Evolutionary conservation across 2,797 vertebrate genomes (phyloP).

Genomic region (Takifugu ocellatus): DNA sequence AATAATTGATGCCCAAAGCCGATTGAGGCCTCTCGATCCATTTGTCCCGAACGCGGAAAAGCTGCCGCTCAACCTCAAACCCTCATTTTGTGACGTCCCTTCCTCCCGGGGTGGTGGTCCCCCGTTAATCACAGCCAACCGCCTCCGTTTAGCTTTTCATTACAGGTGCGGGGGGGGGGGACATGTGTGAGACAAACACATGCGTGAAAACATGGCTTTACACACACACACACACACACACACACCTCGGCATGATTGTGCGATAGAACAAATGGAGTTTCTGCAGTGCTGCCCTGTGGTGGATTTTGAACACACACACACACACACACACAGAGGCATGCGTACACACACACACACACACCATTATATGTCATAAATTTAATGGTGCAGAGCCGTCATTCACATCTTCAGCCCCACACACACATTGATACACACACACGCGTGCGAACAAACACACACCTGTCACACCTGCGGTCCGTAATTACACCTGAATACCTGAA

Average conservation of each 20-base stretch:
- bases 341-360: neutral
- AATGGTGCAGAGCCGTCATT: neutral
- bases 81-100: conserved; percentile 50
- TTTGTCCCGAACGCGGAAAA: conserved; percentile 64
- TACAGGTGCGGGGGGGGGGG: conserved; percentile 44
- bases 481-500: conserved; percentile 42
- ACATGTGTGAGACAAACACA: neutral
- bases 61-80: conserved; percentile 60
- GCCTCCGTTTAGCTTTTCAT: conserved; percentile 60
- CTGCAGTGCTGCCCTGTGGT: conserved; percentile 5
- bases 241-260: conserved; percentile 18
- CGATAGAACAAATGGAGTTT: conserved; percentile 13
- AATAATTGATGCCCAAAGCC: conserved; percentile 63
- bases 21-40: conserved; percentile 60
- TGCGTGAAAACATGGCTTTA: conserved; percentile 16
- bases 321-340: neutral
- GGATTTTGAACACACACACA: conserved; percentile 12
- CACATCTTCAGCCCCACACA: conserved; percentile 1
- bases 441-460: conserved; percentile 18
- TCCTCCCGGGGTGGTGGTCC: conserved; percentile 44
- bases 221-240: conserved; percentile 7
- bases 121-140: conserved; percentile 62
- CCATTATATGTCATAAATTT: neutral
- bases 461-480: conserved; percentile 44
- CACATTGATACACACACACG: conserved; percentile 4